Evolutionary conservation across 2,888 invertebrate species (phyloP), one percentile per base, ranked within the genome.

Genomic region (Punctoribates punctum): DNA sequence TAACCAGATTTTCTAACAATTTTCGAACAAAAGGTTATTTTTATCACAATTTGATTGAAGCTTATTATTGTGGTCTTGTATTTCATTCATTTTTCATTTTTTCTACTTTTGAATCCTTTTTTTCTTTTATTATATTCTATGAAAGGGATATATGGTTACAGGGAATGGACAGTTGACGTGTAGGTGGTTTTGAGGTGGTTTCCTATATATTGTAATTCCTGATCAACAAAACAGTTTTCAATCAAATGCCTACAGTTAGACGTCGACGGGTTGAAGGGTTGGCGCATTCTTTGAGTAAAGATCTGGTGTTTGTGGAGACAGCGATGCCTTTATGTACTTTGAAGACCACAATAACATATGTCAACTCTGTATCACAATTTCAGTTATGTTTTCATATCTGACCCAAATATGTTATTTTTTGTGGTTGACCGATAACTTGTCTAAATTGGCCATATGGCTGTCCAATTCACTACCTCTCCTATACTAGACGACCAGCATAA

Each of bases 301-400:
- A 70, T 70, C 42, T 70, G 70, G 38, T 70, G 70, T 70, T 70
- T 70, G 46, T 70, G n/a, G 25, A 20, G 70, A 70, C 70, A 70
- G 46, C 42, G 46, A 70, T 46, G 70, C 23, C 46, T 70, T 70
- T 70, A 70, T 70, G 70, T 70, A 70, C 23, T 42, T 70, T 70
- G 70, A 70, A 70, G 70, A 70, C 70, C 70, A 70, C 70, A 70
- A 70, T 70, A 70, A 70, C 70, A 70, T 70, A 70, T 70, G 70
- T 70, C 70, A 70, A 46, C 23, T 42, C 23, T 46, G 38, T 67
- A 70, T 70, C 23, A 70, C 70, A 70, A 38, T 70, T 46, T 13
- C 42, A 46, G 70, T 70, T 70, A 70, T 70, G 70, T 70, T 70
- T 70, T 38, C 70, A 70, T 70, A 70, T 70, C 15, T 70, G 70